phyloP scores from a whole-genome alignment of 2,888 invertebrate genomes.

The Entomobrya multifasciata region DNA sequence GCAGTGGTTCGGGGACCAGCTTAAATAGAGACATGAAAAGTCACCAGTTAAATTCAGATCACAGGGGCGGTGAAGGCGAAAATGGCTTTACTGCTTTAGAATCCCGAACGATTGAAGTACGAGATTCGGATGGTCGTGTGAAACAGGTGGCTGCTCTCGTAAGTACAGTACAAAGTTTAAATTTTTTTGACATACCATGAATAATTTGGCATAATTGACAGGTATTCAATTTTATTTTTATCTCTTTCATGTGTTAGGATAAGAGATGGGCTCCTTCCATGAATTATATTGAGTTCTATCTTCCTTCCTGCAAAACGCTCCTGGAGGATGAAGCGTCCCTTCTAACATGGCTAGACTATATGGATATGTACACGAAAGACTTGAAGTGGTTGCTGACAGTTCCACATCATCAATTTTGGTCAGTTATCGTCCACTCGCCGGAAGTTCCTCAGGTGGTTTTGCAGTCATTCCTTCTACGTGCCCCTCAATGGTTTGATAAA shows the following conservation, averaged over 20 bases:
- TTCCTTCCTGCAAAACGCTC: slow-evolving; percentile 82
- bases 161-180: slow-evolving; percentile 76
- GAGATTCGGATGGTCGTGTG: slow-evolving; percentile 82
- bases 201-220: too few species aligned
- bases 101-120: slow-evolving; percentile 68
- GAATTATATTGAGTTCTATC: slow-evolving; percentile 84
- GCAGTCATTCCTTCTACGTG: slow-evolving; percentile 88
- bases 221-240: slow-evolving; percentile 57
- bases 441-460: slow-evolving; percentile 85
- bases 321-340: slow-evolving; percentile 84
- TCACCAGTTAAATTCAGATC: neutral
- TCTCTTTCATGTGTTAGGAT: too few species aligned
- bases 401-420: slow-evolving; percentile 86
- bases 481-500: slow-evolving; percentile 86
- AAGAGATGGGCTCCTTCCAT: slow-evolving; percentile 84
- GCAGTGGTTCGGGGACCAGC: slow-evolving; percentile 2
- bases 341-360: slow-evolving; percentile 86
- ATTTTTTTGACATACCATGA: too few species aligned
- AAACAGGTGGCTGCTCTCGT: slow-evolving; percentile 86
- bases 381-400: slow-evolving; percentile 87
- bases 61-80: neutral
- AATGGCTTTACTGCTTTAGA: slow-evolving; percentile 69
- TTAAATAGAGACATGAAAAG: neutral
- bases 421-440: slow-evolving; percentile 85
- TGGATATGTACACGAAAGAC: slow-evolving; percentile 85